A percentile compares a stretch with the other conserved stretches of the same genome.
phyloP scores from a whole-genome alignment of 2,888 invertebrate species.

The Teleiodes luculella region DNA sequence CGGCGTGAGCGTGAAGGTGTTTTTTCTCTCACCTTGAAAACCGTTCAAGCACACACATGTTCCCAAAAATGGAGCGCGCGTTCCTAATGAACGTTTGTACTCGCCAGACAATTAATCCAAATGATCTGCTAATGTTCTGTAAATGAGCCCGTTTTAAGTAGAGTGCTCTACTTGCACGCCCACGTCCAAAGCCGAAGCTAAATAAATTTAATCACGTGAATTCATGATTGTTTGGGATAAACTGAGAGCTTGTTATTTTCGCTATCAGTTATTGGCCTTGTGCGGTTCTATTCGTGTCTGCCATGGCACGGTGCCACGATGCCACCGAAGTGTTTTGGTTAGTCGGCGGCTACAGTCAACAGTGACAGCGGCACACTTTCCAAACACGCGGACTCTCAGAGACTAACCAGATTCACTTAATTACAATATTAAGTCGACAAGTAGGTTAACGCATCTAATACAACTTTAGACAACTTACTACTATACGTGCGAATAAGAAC shows the following conservation, averaged over 20 bases:
- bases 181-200: not conserved
- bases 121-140: slow-evolving; percentile 2
- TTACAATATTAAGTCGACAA: slow-evolving; percentile 66
- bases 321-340: slow-evolving; percentile 63
- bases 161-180: not conserved
- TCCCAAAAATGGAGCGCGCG: slow-evolving; percentile 5
- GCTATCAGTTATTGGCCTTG: slow-evolving; percentile 66
- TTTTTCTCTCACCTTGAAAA: slow-evolving; percentile 28
- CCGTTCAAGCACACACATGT: slow-evolving; percentile 22
- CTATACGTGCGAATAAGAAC: slow-evolving; percentile 63
- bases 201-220: slow-evolving; percentile 9
- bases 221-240: not conserved
- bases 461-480: slow-evolving; percentile 36
- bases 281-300: slow-evolving; percentile 49
- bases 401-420: slow-evolving; percentile 43
- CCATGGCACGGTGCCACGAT: slow-evolving; percentile 53
- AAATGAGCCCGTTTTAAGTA: slow-evolving; percentile 3
- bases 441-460: slow-evolving; percentile 75
- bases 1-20: slow-evolving; percentile 12
- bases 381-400: slow-evolving; percentile 33
- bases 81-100: slow-evolving; percentile 12
- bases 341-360: slow-evolving; percentile 27
- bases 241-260: slow-evolving; percentile 14
- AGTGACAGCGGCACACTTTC: slow-evolving; percentile 60
- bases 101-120: slow-evolving; percentile 6